These are phyloP conservation scores for Dryocosmus kuriphilus DNA, from an alignment of 2,888 invertebrate genomes.

Conservation along the genomic window DNA sequence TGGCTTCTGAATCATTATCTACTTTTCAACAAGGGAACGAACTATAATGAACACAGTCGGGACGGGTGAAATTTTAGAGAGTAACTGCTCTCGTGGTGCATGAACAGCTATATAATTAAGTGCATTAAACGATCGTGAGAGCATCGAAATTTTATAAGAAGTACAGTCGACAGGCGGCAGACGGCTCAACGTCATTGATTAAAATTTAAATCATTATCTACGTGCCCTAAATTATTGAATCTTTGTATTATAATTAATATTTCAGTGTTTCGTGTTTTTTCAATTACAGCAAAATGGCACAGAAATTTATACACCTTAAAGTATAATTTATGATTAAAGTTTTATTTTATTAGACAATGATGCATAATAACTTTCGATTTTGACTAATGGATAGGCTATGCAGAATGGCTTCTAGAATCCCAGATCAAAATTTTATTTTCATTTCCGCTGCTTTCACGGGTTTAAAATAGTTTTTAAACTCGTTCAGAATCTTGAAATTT, in stretches of 20 bases:
- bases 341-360: not conserved
- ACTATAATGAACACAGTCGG: constrained; percentile 15
- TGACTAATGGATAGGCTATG: no score
- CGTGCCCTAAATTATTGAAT: not conserved
- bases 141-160: constrained; percentile 1
- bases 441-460: no score
- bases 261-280: not conserved
- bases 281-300: not conserved
- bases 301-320: not conserved
- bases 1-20: constrained; percentile 20
- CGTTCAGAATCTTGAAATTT: no score
- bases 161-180: constrained; percentile 21
- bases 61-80: constrained; percentile 35
- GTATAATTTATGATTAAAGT: not conserved
- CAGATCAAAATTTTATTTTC: no score
- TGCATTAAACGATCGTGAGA: constrained; percentile 28
- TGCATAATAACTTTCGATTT: no score
- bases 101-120: constrained; percentile 21
- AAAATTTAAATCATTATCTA: not conserved
- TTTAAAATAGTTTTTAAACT: no score
- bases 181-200: constrained; percentile 4
- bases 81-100: constrained; percentile 16
- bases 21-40: constrained; percentile 29
- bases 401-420: no score
- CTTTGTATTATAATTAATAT: not conserved